phyloP scores from a whole-genome alignment of 2,888 invertebrate genomes.

The Andrena bucephala region DNA sequence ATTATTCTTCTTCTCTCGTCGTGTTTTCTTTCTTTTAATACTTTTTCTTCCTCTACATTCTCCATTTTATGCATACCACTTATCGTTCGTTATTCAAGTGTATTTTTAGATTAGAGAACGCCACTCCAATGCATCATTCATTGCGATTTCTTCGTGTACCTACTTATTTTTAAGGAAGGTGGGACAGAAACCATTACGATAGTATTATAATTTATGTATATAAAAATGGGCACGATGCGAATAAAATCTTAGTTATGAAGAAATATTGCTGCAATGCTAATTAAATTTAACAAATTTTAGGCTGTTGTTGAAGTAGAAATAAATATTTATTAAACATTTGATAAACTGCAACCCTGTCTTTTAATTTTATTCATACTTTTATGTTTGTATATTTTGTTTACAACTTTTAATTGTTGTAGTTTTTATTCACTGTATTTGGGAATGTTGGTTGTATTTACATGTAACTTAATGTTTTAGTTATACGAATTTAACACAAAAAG shows the following conservation, averaged over 20 bases:
- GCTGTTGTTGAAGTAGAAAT: background rate
- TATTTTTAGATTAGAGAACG: background rate
- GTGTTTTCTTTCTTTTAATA: background rate
- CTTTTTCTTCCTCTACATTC: background rate
- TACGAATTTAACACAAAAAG: too few species aligned
- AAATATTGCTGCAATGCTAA: background rate
- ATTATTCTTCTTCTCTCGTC: background rate
- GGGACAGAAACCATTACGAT: background rate
- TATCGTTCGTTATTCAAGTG: background rate
- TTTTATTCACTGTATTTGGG: too few species aligned
- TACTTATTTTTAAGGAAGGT: background rate
- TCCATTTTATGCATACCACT: background rate
- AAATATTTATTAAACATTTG: background rate
- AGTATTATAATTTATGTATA: background rate
- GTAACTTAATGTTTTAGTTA: too few species aligned
- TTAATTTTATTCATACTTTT: background rate
- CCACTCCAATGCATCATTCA: conserved; percentile 1
- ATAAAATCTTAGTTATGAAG: too few species aligned
- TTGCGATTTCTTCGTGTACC: background rate
- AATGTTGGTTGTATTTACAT: too few species aligned
- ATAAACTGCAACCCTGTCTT: background rate
- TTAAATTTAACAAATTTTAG: background rate
- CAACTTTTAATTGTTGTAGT: background rate
- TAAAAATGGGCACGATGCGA: too few species aligned
- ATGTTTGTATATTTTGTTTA: background rate